Base-by-base conservation (phyloP, 1,140 invertebrate genomes). In the Aphaenogaster floridana region DNA sequence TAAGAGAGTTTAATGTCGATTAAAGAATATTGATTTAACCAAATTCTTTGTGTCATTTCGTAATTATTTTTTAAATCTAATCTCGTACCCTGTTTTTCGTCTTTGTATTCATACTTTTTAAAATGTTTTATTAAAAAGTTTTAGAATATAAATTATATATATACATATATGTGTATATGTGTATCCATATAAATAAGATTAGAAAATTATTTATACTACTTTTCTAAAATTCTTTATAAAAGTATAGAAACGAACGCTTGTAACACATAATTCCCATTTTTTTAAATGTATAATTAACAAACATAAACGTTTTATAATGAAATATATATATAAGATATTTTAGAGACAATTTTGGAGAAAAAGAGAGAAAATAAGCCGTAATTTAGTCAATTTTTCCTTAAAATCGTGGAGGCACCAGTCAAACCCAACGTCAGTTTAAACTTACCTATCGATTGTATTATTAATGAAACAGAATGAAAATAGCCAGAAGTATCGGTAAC, bases 391-490 rank as follows among this genome's bases (percentile, higher is more conserved):
- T 66, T 50, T 52, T 64, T 79, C 13, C 2, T 21, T 45, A 52
- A 64, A 66, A 7, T 39, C 17, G 15, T 59, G 11, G 7, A 77
- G 4, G 13, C 17, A 39, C 6, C 42, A 34, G 17, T 79, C 42
- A 34, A 66, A 9, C 4, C 3, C 4, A 69, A 57, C 17, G 36
- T 71, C 48, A 36, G 39, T 69, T 64, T 21, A 69, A 80, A 68
- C 78, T 80, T 80, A 80, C 63, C 78, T 57, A 68, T 80, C 13
- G 50, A 69, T 42, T 69, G 36, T 57, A 42, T 80, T 57, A 69
- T 81, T 81, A 69, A 69, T 69, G 36, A 69, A 71, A 81, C 39
- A 57, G 50, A 36, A 69, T 69, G 50, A 81, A 39, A 81, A 81
- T 54, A 69, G 50, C 34, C 78, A 71, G 50, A 57, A 45, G 50